Evolutionary conservation across 2,888 invertebrate genomes (phyloP).

Genomic region (Hypomecis atomaria): DNA sequence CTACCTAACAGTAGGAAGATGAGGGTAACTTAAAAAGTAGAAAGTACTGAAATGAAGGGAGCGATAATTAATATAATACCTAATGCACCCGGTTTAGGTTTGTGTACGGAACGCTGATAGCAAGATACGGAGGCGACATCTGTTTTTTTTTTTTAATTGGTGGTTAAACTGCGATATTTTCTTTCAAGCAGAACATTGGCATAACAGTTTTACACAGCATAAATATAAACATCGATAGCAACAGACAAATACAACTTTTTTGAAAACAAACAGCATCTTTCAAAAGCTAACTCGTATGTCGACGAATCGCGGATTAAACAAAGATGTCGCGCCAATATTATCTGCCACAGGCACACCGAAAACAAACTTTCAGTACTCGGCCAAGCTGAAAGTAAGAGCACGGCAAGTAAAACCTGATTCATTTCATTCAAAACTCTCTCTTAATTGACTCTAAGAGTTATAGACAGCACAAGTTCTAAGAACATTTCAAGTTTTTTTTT

Average conservation of each 20-base stretch:
- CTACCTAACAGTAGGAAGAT: slow-evolving; percentile 48
- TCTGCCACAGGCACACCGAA: slow-evolving; percentile 52
- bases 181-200: background rate
- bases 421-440: background rate
- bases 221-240: slow-evolving; percentile 8
- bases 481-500: too few species aligned
- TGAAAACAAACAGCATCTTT: background rate
- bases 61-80: slow-evolving; percentile 63
- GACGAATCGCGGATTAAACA: background rate
- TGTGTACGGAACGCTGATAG: slow-evolving; percentile 26
- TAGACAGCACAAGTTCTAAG: too few species aligned
- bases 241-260: background rate
- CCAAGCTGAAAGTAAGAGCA: background rate
- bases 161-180: slow-evolving; percentile 1
- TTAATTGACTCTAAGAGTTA: too few species aligned
- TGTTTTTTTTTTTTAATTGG: slow-evolving; percentile 3
- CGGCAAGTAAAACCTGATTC: background rate
- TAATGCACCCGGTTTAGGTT: slow-evolving; percentile 46
- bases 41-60: slow-evolving; percentile 61
- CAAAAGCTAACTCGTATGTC: background rate
- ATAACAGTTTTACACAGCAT: background rate
- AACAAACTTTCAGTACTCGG: slow-evolving; percentile 52
- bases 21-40: slow-evolving; percentile 58
- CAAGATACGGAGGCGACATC: slow-evolving; percentile 27
- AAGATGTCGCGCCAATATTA: slow-evolving; percentile 56